These are phyloP conservation scores for Edolisoma coerulescens DNA, from an alignment of 2,113 vertebrate genomes.

Conservation along the genomic window DNA sequence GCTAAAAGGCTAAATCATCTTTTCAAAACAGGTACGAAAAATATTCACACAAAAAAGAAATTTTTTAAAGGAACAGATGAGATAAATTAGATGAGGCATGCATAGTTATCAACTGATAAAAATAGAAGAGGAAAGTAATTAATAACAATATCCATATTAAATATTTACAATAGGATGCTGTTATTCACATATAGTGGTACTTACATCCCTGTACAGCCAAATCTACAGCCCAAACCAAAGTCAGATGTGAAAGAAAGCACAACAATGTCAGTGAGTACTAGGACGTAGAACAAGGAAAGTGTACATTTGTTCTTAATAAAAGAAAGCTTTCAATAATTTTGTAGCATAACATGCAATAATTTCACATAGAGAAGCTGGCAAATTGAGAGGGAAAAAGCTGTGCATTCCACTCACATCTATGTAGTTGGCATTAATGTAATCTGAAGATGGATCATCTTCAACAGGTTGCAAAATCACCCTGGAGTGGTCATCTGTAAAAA, in stretches of 20 bases:
- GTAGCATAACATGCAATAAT: conserved; percentile 80
- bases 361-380: conserved; percentile 79
- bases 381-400: conserved; percentile 63
- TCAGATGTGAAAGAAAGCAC: conserved; percentile 98
- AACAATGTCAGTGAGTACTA: conserved; percentile 92
- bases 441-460: conserved; percentile 96
- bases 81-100: conserved; percentile 77
- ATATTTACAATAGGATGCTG: conserved; percentile 74
- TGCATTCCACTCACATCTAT: conserved; percentile 96
- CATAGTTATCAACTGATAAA: conserved; percentile 71
- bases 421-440: conserved; percentile 99
- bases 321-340: conserved; percentile 78
- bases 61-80: conserved; percentile 64
- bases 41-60: conserved; percentile 65
- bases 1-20: conserved; percentile 48
- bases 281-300: conserved; percentile 85
- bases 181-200: conserved; percentile 95
- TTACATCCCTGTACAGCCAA: conserved; percentile 99
- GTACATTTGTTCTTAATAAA: conserved; percentile 83
- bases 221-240: conserved; percentile 99
- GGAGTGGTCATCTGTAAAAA: conserved; percentile 93
- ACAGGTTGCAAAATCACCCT: conserved; percentile 98
- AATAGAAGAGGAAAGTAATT: conserved; percentile 71
- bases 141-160: conserved; percentile 70
- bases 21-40: conserved; percentile 59